Evolutionary conservation across 2,113 vertebrate genomes (phyloP).

Genomic region (Aptenodytes forsteri): DNA sequence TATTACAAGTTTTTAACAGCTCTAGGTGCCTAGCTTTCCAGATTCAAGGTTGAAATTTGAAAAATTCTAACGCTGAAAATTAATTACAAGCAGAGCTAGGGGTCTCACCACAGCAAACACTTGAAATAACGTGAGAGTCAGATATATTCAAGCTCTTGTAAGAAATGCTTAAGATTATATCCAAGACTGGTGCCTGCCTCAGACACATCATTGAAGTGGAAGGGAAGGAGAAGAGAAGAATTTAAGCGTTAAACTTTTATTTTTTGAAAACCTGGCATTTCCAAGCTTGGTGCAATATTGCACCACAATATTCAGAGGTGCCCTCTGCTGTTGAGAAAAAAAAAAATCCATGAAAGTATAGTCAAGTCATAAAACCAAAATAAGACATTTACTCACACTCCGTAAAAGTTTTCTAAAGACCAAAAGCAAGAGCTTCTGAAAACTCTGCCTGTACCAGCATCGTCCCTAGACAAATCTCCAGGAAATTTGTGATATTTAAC

Average conservation of each 20-base stretch:
- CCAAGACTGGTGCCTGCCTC: neutral
- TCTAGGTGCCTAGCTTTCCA: neutral
- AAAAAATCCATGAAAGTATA: neutral
- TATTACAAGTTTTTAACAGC: neutral
- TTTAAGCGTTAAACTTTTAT: neutral
- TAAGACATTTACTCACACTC: neutral
- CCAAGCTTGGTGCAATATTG: neutral
- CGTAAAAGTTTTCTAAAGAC: neutral
- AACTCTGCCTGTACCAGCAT: neutral
- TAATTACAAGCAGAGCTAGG: neutral
- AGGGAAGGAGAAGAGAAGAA: neutral
- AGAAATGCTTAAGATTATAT: neutral
- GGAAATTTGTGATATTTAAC: neutral
- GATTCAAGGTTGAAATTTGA: neutral
- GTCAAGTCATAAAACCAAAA: neutral
- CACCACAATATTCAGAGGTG: neutral
- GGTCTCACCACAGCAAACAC: neutral
- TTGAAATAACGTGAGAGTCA: neutral
- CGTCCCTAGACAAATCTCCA: neutral
- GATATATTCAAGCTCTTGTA: neutral
- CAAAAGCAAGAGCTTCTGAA: neutral
- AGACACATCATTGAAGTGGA: neutral
- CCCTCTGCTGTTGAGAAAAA: neutral
- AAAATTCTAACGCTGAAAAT: neutral
- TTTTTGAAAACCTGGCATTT: neutral